Evolutionary conservation across 2,113 vertebrate species (phyloP), one percentile per base, ranked within the genome.

Genomic region (Pampusana beccarii): DNA sequence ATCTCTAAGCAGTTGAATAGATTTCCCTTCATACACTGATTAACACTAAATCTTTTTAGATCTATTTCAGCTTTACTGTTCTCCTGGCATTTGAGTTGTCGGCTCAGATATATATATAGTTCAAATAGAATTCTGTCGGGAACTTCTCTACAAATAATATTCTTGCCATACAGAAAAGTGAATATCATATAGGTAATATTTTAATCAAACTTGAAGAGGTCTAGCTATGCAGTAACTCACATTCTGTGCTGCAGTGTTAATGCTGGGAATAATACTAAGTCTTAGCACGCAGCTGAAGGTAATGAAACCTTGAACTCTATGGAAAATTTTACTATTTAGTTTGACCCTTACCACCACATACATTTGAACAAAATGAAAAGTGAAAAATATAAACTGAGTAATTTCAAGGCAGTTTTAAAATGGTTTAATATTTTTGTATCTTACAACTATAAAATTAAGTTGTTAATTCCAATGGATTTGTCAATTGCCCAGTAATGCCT

Each of bases 31-130:
- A 91, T 90, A 33, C 50, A 85, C 66, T 96, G 92, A 93, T 95
- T 94, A 97, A 93, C 87, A 88, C 28, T 97, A 96, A 93, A 97
- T 97, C 75, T 95, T 96, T 95, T 89, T 84, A 94, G 56, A 88
- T 90, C n/a, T 33, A 77, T 90, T 95, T 96, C 84, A 95, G 48
- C 56, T 95, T 92, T 86, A 89, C 69, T 46, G 2, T 89, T 96
- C 73, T 87, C 51, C 46, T 89, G 77, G 34, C 38, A 86, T 78
- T 91, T 97, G 62, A 88, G 56, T 91, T 92, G 38, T 77, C 97
- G 82, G 58, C 23, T 74, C 58, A 91, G 51, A 88, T 97, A 94
- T 85, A 83, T 71, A 85, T 48, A 92, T 44, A 44, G 73, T 82
- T 95, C 72, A 70, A 46, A 93, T 11, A 87, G 54, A 96, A 97